Evolutionary conservation across 2,113 vertebrate species (phyloP).

Genomic region (Lasiurus borealis): DNA sequence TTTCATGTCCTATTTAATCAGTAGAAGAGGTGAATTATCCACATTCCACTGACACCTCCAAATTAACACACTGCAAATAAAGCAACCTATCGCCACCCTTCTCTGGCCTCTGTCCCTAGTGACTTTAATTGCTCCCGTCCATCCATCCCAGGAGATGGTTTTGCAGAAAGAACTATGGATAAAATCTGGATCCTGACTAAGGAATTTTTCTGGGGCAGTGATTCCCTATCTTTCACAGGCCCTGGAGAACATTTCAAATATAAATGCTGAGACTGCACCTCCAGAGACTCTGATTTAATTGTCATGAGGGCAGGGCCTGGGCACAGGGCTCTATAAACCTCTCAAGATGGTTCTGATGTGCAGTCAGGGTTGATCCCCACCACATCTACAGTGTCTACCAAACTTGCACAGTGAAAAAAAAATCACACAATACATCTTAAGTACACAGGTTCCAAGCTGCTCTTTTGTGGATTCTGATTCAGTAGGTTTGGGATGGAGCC

Average conservation of each 20-base stretch:
- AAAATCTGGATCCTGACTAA: neutral
- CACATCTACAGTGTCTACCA: neutral
- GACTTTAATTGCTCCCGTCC: neutral
- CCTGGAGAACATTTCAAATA: neutral
- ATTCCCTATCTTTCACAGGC: neutral
- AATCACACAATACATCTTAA: neutral
- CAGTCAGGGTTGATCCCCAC: neutral
- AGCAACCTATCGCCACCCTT: neutral
- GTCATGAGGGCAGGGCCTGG: neutral
- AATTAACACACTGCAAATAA: neutral
- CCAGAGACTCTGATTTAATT: neutral
- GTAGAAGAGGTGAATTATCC: neutral
- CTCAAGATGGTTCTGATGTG: neutral
- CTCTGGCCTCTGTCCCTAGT: neutral
- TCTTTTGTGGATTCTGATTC: neutral
- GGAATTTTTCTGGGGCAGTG: neutral
- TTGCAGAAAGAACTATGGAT: neutral
- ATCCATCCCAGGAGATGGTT: neutral
- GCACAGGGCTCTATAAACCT: neutral
- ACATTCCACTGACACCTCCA: neutral
- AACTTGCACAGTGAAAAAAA: neutral
- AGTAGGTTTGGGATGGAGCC: neutral
- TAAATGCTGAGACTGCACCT: neutral
- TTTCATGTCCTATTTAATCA: neutral
- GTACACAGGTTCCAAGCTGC: neutral